phyloP scores from a whole-genome alignment of 30 jellyfish, hydroid and myxozoan species.

The Cassiopea andromeda region DNA sequence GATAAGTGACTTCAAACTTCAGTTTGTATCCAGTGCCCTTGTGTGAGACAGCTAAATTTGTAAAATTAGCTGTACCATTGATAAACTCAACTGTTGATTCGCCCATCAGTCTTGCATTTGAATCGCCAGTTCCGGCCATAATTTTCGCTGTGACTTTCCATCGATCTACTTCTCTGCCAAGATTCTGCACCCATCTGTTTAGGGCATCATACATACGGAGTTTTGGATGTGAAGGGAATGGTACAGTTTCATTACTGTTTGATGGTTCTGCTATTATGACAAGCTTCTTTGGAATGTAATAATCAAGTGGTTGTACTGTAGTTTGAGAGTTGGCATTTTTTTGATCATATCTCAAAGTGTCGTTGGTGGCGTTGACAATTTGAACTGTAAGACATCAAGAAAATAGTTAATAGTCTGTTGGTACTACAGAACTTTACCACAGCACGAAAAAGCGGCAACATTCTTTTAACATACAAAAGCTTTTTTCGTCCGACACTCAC shows the following conservation, averaged over 20 bases:
- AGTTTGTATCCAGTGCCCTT: conserved; percentile 84
- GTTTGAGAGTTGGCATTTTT: background rate
- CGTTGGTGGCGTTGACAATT: conserved; percentile 67
- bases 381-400: conserved; percentile 30
- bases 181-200: conserved; percentile 74
- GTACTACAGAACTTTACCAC: no score
- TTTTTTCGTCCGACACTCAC: no score
- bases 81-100: conserved; percentile 77
- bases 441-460: no score
- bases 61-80: conserved; percentile 91
- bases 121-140: conserved; percentile 75
- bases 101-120: conserved; percentile 76
- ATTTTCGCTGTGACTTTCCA: conserved; percentile 88
- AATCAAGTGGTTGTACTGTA: conserved; percentile 34
- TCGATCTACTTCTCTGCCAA: conserved; percentile 72
- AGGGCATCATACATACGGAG: conserved; percentile 77
- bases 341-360: conserved; percentile 55
- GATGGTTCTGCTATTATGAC: conserved; percentile 45
- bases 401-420: no score
- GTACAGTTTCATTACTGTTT: conserved; percentile 86
- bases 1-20: conserved; percentile 81
- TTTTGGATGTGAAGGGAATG: conserved; percentile 76
- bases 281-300: conserved; percentile 76
- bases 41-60: conserved; percentile 83
- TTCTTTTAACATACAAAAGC: no score